A percentile compares a stretch with the other conserved stretches of the same genome.
phyloP scores from a whole-genome alignment of 2,888 invertebrate genomes.

The Trachelus troglodyta region DNA sequence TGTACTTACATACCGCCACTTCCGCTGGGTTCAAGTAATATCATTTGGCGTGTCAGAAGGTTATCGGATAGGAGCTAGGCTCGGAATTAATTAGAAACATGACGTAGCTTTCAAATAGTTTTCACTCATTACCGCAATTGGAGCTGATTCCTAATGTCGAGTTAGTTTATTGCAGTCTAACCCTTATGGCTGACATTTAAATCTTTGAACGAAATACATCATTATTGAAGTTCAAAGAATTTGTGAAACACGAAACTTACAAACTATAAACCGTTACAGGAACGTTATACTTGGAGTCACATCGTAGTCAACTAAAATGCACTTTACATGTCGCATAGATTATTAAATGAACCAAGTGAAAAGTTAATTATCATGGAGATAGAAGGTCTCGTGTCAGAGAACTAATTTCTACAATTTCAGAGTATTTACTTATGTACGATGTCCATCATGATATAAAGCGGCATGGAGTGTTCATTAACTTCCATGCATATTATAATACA shows the following conservation, averaged over 20 bases:
- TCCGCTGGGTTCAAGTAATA: background rate
- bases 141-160: background rate
- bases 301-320: slow-evolving; percentile 25
- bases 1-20: slow-evolving; percentile 1
- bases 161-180: background rate
- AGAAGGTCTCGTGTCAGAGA: slow-evolving; percentile 17
- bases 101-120: background rate
- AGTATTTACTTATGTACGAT: slow-evolving; percentile 33
- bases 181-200: background rate
- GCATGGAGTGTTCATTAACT: background rate
- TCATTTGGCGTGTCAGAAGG: background rate
- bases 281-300: background rate
- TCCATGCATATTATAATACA: background rate
- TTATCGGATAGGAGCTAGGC: background rate
- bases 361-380: slow-evolving; percentile 38
- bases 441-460: slow-evolving; percentile 15
- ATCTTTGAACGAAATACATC: background rate
- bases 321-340: slow-evolving; percentile 40
- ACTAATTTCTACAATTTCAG: slow-evolving; percentile 39
- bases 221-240: background rate
- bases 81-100: background rate
- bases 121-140: background rate
- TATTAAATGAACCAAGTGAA: slow-evolving; percentile 39
- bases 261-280: background rate
- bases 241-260: background rate